Evolutionary conservation across 2,888 invertebrate species (phyloP).

Genomic region (Lochmaea capreae): DNA sequence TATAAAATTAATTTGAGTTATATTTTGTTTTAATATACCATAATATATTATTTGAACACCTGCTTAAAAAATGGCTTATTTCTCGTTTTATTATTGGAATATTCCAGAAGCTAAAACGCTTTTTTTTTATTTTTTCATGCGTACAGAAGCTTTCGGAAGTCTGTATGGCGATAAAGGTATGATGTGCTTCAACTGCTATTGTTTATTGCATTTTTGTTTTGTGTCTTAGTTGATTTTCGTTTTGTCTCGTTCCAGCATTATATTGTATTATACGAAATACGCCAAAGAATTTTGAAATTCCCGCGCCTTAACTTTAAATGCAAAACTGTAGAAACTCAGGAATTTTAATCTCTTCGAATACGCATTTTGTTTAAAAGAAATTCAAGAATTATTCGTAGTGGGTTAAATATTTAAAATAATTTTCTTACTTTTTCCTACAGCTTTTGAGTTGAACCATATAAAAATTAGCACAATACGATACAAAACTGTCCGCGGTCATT

Average conservation of each 20-base stretch:
- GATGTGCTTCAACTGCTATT: slow-evolving; percentile 52
- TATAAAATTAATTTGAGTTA: neutral
- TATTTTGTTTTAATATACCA: neutral
- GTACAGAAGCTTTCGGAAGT: slow-evolving; percentile 93
- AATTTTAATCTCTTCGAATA: too few relatives aligned
- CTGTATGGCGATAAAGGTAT: slow-evolving; percentile 94
- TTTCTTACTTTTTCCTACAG: too few relatives aligned
- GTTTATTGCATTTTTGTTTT: slow-evolving; percentile 6
- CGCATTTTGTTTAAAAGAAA: too few relatives aligned
- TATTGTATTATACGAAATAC: neutral
- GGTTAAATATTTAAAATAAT: too few relatives aligned
- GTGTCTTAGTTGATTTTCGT: neutral
- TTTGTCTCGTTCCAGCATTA: neutral
- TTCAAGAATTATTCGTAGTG: too few relatives aligned
- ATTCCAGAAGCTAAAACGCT: slow-evolving; percentile 48
- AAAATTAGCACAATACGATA: too few relatives aligned
- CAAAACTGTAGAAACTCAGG: too few relatives aligned
- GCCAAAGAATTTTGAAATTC: too few relatives aligned
- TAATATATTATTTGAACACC: neutral
- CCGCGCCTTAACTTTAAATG: too few relatives aligned
- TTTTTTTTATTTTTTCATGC: slow-evolving; percentile 70
- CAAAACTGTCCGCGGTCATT: too few relatives aligned
- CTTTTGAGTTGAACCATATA: too few relatives aligned
- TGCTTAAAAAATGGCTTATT: neutral
- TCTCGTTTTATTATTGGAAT: neutral